Percentiles rank a stretch among this genome's conserved stretches.
Conservation (phyloP, 2,888 invertebrate genomes). For the Petrolisthes manimaculis region DNA sequence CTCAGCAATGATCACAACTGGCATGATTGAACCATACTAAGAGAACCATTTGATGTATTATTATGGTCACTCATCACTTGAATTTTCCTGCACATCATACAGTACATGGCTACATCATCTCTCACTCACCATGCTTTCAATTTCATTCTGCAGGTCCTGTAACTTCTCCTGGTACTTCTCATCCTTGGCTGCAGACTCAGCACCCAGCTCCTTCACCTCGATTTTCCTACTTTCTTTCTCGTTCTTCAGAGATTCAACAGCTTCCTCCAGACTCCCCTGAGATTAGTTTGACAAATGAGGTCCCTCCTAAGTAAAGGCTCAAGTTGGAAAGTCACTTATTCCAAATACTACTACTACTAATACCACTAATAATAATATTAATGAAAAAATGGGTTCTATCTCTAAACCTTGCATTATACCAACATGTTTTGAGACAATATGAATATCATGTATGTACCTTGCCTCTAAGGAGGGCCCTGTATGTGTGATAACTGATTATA, state of each 20-base stretch:
- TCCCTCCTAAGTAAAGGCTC: background rate
- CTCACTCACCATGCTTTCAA: constrained; percentile 16
- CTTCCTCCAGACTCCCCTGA: constrained; percentile 35
- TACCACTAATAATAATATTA: background rate
- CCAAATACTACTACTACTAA: background rate
- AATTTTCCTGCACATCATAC: background rate
- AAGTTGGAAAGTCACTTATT: background rate
- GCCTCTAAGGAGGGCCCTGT: background rate
- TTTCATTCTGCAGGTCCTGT: constrained; percentile 18
- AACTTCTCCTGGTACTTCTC: constrained; percentile 17
- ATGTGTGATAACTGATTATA: background rate
- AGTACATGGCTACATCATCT: background rate
- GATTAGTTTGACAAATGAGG: background rate
- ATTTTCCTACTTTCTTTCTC: constrained; percentile 19
- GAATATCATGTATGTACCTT: too few species aligned
- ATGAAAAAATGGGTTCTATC: background rate
- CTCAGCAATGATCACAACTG: too few species aligned
- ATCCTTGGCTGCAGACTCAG: background rate
- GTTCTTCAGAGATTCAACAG: background rate
- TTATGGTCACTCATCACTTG: background rate
- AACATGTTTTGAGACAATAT: too few species aligned
- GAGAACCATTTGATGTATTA: background rate
- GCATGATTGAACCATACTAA: background rate
- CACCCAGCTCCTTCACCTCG: background rate
- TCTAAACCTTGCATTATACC: too few species aligned